These are phyloP conservation scores for Melanotaenia trifasciata DNA, from an alignment of 2,797 vertebrate genomes.

Conservation along the genomic window DNA sequence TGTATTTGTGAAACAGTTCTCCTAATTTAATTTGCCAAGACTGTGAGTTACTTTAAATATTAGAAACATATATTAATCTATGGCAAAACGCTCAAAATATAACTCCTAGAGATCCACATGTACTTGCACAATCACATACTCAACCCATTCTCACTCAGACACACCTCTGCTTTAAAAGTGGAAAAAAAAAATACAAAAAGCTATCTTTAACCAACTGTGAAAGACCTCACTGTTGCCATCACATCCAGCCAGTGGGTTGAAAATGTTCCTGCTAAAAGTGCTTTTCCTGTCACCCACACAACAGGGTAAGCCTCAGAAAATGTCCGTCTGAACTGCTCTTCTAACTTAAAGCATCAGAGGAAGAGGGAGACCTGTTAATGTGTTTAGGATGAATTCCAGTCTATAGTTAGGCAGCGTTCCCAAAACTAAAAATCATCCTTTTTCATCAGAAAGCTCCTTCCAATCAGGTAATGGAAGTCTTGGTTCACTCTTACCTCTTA, in stretches of 20 bases:
- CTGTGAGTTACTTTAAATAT: background rate
- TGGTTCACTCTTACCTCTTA: conserved; percentile 20
- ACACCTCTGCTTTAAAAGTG: conserved; percentile 26
- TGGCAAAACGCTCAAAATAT: background rate
- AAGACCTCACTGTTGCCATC: conserved; percentile 35
- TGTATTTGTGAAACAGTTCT: background rate
- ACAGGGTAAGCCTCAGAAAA: conserved; percentile 29
- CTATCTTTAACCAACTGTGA: conserved; percentile 49
- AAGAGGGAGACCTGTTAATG: conserved; percentile 14
- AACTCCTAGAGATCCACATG: background rate
- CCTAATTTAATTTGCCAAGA: background rate
- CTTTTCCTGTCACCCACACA: conserved; percentile 63
- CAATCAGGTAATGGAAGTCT: conserved; percentile 60
- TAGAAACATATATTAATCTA: background rate
- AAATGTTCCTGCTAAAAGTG: conserved; percentile 58
- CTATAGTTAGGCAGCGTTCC: conserved; percentile 20
- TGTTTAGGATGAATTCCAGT: conserved; percentile 30
- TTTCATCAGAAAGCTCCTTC: conserved; percentile 38
- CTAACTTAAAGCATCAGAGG: background rate
- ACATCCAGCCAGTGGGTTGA: conserved; percentile 33
- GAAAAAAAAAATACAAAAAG: conserved; percentile 18
- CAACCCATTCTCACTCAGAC: conserved; percentile 27
- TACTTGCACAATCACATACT: background rate
- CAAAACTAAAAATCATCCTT: conserved; percentile 14
- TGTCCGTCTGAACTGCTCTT: conserved; percentile 12